A percentile compares a stretch with the other conserved stretches of the same genome.
phyloP scores from a whole-genome alignment of 2,113 vertebrate species.

The Machaerirhynchus nigripectus region DNA sequence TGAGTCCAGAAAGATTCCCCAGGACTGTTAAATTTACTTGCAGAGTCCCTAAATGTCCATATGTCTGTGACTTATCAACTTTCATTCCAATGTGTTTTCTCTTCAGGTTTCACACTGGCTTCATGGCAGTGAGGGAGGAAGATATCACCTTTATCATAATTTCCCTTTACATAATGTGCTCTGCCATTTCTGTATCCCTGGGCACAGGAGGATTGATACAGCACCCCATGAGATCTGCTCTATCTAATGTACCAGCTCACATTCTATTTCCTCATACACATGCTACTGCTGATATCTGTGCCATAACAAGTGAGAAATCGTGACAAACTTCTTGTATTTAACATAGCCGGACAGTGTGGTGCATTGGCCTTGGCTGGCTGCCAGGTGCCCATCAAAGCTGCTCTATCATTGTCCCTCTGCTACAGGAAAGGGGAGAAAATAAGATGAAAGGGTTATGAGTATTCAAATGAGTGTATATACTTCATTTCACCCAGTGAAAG shows the following conservation, averaged over 20 bases:
- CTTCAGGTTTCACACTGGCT: background rate
- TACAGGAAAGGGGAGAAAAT: background rate
- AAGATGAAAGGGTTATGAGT: background rate
- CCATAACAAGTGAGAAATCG: background rate
- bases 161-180: background rate
- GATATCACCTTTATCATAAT: background rate
- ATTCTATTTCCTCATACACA: background rate
- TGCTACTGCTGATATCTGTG: background rate
- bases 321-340: background rate
- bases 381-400: background rate
- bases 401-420: background rate
- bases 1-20: background rate
- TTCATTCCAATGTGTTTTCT: background rate
- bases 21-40: background rate
- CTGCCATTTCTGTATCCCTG: background rate
- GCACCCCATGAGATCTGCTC: background rate
- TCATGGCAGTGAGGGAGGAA: background rate
- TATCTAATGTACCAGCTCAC: background rate
- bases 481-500: background rate
- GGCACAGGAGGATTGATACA: background rate
- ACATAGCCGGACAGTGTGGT: too few species aligned
- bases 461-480: background rate
- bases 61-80: background rate
- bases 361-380: accelerated
- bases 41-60: background rate